These are phyloP conservation scores for Tapirus terrestris DNA, from an alignment of 2,113 vertebrate species.

Conservation along the genomic window DNA sequence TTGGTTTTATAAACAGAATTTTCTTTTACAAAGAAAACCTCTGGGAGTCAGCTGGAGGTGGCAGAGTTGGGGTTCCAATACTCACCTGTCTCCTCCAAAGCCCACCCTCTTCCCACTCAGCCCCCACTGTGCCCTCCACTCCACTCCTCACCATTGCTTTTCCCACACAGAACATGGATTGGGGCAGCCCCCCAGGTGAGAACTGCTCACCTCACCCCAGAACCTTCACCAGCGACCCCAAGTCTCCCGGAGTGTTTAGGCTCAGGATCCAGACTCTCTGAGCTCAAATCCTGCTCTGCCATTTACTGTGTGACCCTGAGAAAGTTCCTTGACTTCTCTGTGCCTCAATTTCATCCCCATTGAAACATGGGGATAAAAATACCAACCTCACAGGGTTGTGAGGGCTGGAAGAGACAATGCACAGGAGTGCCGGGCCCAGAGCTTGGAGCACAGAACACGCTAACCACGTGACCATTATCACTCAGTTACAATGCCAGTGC, in stretches of 20 bases:
- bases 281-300: background rate
- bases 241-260: background rate
- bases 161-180: background rate
- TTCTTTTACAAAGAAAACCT: background rate
- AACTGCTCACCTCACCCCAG: background rate
- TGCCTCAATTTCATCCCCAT: background rate
- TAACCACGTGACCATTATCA: accelerated
- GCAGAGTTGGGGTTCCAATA: too few species aligned
- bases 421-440: background rate
- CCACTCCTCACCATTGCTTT: background rate
- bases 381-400: too few species aligned
- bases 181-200: accelerated
- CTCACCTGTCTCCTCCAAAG: background rate
- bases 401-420: background rate
- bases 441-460: background rate
- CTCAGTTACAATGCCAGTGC: accelerated
- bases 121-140: accelerated
- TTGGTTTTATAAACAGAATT: background rate
- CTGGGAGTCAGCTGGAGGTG: background rate
- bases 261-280: background rate
- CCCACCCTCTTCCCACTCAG: background rate
- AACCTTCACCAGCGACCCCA: background rate
- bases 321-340: background rate
- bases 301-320: background rate
- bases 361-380: background rate